Conservation (phyloP, 2,888 invertebrate species). For the Hypomecis atomaria region DNA sequence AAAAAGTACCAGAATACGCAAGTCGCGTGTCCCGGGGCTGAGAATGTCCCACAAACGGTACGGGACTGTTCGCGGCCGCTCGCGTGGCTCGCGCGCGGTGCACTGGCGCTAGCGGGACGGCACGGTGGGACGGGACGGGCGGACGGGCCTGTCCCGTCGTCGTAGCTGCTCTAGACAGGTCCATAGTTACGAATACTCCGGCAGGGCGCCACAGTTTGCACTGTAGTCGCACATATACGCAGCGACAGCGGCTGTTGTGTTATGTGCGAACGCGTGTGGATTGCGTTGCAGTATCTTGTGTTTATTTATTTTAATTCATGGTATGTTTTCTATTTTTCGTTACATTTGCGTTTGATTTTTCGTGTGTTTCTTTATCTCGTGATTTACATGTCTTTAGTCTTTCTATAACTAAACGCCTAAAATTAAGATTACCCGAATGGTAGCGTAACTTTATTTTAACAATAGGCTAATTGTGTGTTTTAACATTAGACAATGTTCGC, state of each 20-base stretch:
- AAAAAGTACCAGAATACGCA: constrained; percentile 53
- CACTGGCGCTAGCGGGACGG: constrained; percentile 57
- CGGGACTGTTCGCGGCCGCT: constrained; percentile 61
- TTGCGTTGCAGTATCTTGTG: constrained; percentile 9
- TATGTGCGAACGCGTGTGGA: constrained; percentile 2
- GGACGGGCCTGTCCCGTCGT: constrained; percentile 30
- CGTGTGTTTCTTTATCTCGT: no score
- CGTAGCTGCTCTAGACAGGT: constrained; percentile 16
- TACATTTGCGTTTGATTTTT: no score
- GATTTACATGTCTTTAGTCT: no score
- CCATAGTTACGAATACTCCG: constrained; percentile 15
- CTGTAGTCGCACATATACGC: constrained; percentile 11
- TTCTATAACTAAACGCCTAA: no score
- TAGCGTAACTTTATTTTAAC: no score
- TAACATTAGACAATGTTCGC: no score
- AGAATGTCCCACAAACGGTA: constrained; percentile 47
- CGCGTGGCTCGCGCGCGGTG: constrained; percentile 78
- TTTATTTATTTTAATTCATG: neutral
- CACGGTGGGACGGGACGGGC: constrained; percentile 33
- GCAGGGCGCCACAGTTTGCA: constrained; percentile 8
- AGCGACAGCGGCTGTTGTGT: constrained; percentile 12
- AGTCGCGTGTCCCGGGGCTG: constrained; percentile 41
- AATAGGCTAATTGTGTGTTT: no score
- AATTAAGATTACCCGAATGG: no score
- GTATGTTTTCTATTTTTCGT: no score